Evolutionary conservation across 1,140 invertebrate species (phyloP), one percentile per base, ranked within the genome.

Genomic region (Bombus waltoni): DNA sequence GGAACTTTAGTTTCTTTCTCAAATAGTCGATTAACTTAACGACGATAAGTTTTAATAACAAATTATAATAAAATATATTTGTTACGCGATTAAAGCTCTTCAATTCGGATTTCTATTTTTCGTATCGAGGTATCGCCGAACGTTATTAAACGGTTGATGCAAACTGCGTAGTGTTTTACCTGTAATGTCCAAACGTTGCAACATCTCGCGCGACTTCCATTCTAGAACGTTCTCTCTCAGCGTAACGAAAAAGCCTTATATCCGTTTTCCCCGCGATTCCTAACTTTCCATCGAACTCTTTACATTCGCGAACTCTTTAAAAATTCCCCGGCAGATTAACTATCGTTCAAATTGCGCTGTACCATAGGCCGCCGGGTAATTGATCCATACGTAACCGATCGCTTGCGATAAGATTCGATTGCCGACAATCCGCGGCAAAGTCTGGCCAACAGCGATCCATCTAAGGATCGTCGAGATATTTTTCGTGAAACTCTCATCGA

Each of bases 401-500:
- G 70, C 25, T 1, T 11, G 28, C 53, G 28, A 73, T 59, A 59
- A 82, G 65, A 62, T 74, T 32, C 40, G 28, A 62, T 73, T 25
- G 70, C 38, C 65, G 53, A 35, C 40, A 40, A 74, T 47, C 13
- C 65, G 28, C 13, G 25, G 53, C 59, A 18, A 28, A 47, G 32
- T 22, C 53, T 11, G 71, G 66, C 32, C 65, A 22, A 68, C 13
- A 66, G 15, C 65, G n/a, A 66, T 32, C 59, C 59, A 53, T 53
- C n/a, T 3, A 25, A 18, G 42, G 18, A 22, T n/a, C 25, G 44
- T 57, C 4, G 82, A 44, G 65, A 40, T 78, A 70, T 42, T 83
- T 84, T 71, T 75, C 32, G 57, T 8, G 75, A 71, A 84, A 84
- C 65, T 78, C 40, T 18, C n/a, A 25, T 25, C 22, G 38, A 28